Evolutionary conservation across 2,888 invertebrate species (phyloP).

Genomic region (Eupeodes latifasciatus): DNA sequence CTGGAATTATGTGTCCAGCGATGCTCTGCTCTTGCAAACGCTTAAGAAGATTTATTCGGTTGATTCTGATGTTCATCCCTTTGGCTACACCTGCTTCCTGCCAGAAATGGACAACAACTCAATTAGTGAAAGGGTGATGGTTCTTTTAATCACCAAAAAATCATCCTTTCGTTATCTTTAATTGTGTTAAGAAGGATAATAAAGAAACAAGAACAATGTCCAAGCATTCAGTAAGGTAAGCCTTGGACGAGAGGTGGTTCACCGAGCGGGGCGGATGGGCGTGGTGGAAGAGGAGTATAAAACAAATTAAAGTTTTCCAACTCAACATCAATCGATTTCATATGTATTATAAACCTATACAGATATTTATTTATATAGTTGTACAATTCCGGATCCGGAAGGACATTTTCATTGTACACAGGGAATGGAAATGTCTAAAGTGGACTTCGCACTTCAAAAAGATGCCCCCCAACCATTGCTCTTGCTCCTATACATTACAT

Average conservation of each 20-base stretch:
- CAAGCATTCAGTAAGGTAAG: neutral
- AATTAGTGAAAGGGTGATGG: constrained; percentile 63
- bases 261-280: constrained; percentile 11
- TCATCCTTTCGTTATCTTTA: constrained; percentile 49
- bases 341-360: neutral
- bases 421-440: constrained; percentile 33
- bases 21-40: neutral
- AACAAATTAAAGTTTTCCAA: constrained; percentile 74
- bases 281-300: constrained; percentile 11
- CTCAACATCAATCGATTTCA: constrained; percentile 62
- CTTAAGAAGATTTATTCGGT: constrained; percentile 69
- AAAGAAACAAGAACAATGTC: neutral
- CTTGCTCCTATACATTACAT: neutral
- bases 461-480: constrained; percentile 10
- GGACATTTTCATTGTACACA: constrained; percentile 2
- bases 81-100: constrained; percentile 18
- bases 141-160: constrained; percentile 61
- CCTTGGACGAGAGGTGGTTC: neutral
- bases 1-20: constrained; percentile 43
- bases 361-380: neutral
- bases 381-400: constrained; percentile 10
- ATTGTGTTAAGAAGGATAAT: constrained; percentile 54
- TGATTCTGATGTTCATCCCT: constrained; percentile 13
- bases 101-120: constrained; percentile 63
- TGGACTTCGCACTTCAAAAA: constrained; percentile 69